Base-by-base conservation (phyloP, 1,140 invertebrate species). In the Stenopsyche tienmushanensis region DNA sequence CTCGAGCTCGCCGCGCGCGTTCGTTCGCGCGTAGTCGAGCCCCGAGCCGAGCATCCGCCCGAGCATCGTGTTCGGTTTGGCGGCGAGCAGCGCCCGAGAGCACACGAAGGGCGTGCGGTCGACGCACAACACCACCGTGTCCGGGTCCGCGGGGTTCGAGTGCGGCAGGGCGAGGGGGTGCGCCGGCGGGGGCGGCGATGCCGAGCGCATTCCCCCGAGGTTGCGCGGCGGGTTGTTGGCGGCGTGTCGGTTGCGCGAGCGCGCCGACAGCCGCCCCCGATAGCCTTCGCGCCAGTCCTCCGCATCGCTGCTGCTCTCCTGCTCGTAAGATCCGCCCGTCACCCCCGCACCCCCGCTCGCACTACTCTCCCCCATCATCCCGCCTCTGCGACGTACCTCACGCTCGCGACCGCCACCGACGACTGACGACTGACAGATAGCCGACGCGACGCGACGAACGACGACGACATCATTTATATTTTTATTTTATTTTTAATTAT, bases 21-120 rank as follows among this genome's bases (percentile, higher is more conserved):
- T 99, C 1, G 94, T 88, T 73, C 95, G 90, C 0, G 92, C 92
- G 75, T 95, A 95, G 71, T 98, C 94, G 53, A 97, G 83, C 45
- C 93, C 92, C 15, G 94, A 93, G 75, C 92, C 94, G 76, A 98
- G 98, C 97, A 99, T 99, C 72, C 96, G 89, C 20, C 96, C 96
- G 3, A 95, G 72, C 92, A 96, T 95, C 0, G 94, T 96, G 75
- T 96, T 94, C 3, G 93, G 93, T 79, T 95, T 90, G 1, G 91
- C 90, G 7, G 91, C 91, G 72, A 98, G 96, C 53, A 97, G 82
- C 9, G 91, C 88, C 2, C 93, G 93, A 79, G 98, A 94, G 1
- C 97, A 87, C 3, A 96, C 87, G 77, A 94, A 96, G 8, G 60
- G 52, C 15, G 69, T 67, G 29, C 62, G 59, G 57, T 70, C 69